These are phyloP conservation scores for Mizuhopecten yessoensis DNA, from an alignment of 1,140 invertebrate species.

Conservation along the genomic window DNA sequence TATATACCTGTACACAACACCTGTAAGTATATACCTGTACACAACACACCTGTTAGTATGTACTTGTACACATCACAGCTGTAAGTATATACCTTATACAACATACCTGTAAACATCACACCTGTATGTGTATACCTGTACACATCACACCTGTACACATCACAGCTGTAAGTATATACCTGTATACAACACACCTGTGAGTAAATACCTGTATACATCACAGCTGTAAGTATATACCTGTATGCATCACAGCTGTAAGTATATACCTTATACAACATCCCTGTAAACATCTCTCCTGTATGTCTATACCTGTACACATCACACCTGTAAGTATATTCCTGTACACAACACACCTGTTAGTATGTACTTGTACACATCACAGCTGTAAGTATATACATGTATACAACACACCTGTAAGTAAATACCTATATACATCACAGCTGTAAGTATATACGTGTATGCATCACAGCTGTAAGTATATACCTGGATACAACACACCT, in stretches of 20 bases:
- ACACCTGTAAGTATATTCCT: background rate
- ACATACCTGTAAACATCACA: background rate
- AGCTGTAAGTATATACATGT: background rate
- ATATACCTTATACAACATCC: background rate
- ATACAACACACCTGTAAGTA: background rate
- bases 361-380: background rate
- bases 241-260: background rate
- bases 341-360: background rate
- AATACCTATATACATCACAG: background rate
- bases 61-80: background rate
- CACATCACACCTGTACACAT: background rate
- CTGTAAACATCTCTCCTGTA: background rate
- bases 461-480: background rate
- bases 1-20: background rate
- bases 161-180: background rate
- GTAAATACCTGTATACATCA: background rate
- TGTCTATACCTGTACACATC: background rate
- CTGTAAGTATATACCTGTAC: background rate
- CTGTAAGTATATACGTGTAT: background rate
- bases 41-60: background rate
- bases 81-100: background rate
- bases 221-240: background rate
- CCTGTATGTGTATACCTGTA: no score
- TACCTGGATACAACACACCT: background rate
- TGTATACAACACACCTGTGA: background rate